These are phyloP conservation scores for Chloroclystis v-ata DNA, from an alignment of 2,888 invertebrate genomes.

Conservation along the genomic window DNA sequence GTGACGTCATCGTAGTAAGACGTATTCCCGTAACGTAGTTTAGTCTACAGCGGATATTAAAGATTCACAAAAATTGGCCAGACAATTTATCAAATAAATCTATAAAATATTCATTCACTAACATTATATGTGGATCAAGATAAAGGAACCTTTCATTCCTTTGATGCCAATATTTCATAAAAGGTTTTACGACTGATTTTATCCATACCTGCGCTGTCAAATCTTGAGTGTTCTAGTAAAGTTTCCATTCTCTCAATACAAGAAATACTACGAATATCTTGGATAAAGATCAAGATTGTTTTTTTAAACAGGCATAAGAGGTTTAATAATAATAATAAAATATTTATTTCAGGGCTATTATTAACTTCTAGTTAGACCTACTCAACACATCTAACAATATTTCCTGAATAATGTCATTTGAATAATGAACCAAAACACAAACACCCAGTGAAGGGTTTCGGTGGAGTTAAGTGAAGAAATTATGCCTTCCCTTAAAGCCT, in stretches of 20 bases:
- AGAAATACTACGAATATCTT: too few relatives aligned
- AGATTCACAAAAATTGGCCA: too few relatives aligned
- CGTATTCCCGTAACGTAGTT: too few relatives aligned
- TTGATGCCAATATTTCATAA: slow-evolving; percentile 18
- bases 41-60: not conserved
- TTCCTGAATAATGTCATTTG: not conserved
- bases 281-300: too few relatives aligned
- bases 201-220: slow-evolving; percentile 25
- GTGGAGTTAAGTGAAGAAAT: slow-evolving; percentile 22
- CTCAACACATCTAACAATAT: not conserved
- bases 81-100: not conserved
- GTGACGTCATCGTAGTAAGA: too few relatives aligned
- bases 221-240: slow-evolving; percentile 13
- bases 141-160: slow-evolving; percentile 8
- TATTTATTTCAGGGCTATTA: too few relatives aligned
- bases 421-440: slow-evolving; percentile 6
- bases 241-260: not conserved
- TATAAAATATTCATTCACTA: not conserved
- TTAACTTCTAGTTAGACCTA: too few relatives aligned
- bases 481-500: slow-evolving; percentile 21
- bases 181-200: slow-evolving; percentile 27
- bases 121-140: not conserved
- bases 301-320: too few relatives aligned
- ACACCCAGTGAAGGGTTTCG: slow-evolving; percentile 14
- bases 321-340: too few relatives aligned